Base-by-base conservation (phyloP, 2,888 invertebrate species). In the Paralinhomoeus sp. region DNA sequence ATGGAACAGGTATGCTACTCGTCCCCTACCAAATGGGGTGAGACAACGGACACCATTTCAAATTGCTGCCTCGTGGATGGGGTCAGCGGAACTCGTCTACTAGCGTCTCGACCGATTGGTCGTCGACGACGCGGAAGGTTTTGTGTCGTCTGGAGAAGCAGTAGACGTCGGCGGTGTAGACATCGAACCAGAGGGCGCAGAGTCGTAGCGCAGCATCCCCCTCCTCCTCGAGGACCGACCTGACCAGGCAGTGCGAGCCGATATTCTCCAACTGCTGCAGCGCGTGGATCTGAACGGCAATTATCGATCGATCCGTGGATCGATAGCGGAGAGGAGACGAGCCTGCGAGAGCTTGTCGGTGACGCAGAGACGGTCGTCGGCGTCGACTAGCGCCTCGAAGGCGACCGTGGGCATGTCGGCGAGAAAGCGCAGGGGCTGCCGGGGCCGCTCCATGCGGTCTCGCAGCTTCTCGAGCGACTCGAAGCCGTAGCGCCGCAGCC, bases 341-440 rank as follows among this genome's bases (percentile, higher is more conserved):
- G 84, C 83, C 73, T 87, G 87, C 7, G 89, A 91, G 42, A 91
- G 67, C 66, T 87, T 87, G 62, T 91, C 91, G 66, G 82, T 80
- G 47, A 78, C 71, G 43, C 75, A 73, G 64, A 87, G 85, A 82
- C 74, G 47, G 27, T 53, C 43, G 35, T 87, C 85, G 1, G 81
- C 80, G 66, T 93, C 91, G 52, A 93, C 89, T 58, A 81, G 82
- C 1, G 89, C 89, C 1, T 80, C 78, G 63, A 89, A 84, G 62
- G 78, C 79, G 51, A 82, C 72, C 61, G 81, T 69, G 1, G 81
- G 79, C 7, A 80, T 80, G 68, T 85, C 83, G 5, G 77, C 80
- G 54, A 80, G 76, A 63, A 87, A 89, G 20, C 77, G 60, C 57
- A 89, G 70, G 1, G 87, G 83, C 53, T 76, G 75, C 38, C 72